Evolutionary conservation across 2,888 invertebrate species (phyloP), one percentile per base, ranked within the genome.

Genomic region (Epirrhoe alternata): DNA sequence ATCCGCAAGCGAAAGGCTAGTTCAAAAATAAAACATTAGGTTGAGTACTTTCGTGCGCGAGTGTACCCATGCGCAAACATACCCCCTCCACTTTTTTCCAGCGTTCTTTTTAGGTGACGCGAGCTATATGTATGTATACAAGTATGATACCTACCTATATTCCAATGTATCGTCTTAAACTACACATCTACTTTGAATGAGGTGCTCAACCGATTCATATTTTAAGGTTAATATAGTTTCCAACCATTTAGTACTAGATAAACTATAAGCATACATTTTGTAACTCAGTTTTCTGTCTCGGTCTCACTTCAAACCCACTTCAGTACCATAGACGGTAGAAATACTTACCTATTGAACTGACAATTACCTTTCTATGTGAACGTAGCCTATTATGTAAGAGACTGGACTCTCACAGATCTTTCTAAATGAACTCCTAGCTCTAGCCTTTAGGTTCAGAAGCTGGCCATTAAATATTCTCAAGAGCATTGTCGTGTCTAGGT

Each of bases 371-470:
- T 49, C 59, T 56, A 42, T 52, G 47, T 56, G 17, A 60, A 53
- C 16, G 12, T 7, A 54, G 6, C 17, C 17, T 54, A 42, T 67
- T 59, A 67, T 52, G 55, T 58, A 67, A 67, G 16, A 17, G 14
- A 56, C 63, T 67, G 67, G 66, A 67, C 62, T 67, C 62, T 62
- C 59, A 67, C 55, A 35, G 17, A 56, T 56, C 60, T 67, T 63
- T 59, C 66, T 62, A 63, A 63, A 63, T 56, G 60, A 60, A 56
- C 59, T 56, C 61, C 49, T 62, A 53, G 61, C 61, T 47, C 53
- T 56, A 54, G 64, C 50, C 64, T 55, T 52, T 57, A 63, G 33
- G 52, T 50, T 49, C 54, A 56, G 58, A 64, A 59, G 64, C 31
- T 57, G 24, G 42, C 42, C 55, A 54, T 55, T 38, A 24, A 5